A percentile compares a stretch with the other conserved stretches of the same genome.
These are phyloP conservation scores for Grantiella picta DNA, from an alignment of 2,113 vertebrate species.

Conservation along the genomic window DNA sequence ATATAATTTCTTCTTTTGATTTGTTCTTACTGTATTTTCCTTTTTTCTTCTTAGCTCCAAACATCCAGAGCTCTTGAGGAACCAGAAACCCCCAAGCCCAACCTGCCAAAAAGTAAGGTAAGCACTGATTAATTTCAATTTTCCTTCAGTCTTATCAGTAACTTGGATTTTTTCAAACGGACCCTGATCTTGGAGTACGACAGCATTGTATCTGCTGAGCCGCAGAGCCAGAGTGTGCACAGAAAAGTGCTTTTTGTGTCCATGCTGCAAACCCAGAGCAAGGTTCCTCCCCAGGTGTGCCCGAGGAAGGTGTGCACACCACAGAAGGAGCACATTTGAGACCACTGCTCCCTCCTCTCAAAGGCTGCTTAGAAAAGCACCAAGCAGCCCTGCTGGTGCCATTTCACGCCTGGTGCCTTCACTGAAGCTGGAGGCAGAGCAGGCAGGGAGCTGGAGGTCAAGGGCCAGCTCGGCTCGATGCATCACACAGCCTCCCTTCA, in stretches of 20 bases:
- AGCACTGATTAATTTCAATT: not conserved
- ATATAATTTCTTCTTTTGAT: not conserved
- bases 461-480: not conserved
- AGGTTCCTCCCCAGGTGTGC: not conserved
- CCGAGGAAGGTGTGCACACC: not conserved
- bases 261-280: not conserved
- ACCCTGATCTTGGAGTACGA: not conserved
- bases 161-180: not conserved
- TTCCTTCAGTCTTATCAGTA: not conserved
- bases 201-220: not conserved
- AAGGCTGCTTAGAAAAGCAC: not conserved
- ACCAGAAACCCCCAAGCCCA: not conserved
- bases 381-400: not conserved
- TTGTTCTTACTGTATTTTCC: not conserved
- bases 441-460: not conserved
- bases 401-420: not conserved
- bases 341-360: not conserved
- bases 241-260: not conserved
- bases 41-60: not conserved
- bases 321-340: rapidly evolving
- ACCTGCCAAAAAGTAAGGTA: not conserved
- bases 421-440: not conserved
- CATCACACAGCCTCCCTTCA: not conserved
- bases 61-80: no score
- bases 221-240: not conserved